Conservation (phyloP, 2,113 vertebrate species). For the Eublepharis macularius region DNA sequence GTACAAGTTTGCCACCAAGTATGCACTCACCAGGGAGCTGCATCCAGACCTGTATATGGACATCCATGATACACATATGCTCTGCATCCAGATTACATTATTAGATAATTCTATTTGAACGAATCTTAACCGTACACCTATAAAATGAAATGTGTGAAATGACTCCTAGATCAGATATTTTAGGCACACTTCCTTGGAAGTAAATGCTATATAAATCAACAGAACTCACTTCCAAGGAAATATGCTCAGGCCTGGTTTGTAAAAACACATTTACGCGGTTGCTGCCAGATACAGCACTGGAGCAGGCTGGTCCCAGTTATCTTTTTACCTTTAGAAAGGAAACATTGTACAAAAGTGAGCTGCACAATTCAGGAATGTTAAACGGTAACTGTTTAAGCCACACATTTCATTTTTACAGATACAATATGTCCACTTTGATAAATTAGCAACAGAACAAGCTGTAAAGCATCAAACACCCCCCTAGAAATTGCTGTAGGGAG, state of each 20-base stretch:
- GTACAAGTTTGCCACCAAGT: neutral
- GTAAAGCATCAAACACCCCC: no score
- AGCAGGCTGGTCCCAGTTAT: no score
- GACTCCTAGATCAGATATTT: neutral
- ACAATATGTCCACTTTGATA: neutral
- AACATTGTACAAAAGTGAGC: accelerated
- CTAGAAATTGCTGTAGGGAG: no score
- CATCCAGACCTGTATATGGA: neutral
- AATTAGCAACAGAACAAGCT: neutral
- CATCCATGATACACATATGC: no score
- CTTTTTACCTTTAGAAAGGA: neutral
- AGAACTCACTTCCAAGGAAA: no score
- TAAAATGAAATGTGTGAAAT: neutral
- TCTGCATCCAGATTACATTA: neutral
- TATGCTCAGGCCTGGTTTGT: neutral
- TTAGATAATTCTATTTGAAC: neutral
- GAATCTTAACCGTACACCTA: neutral
- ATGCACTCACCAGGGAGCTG: neutral
- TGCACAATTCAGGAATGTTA: accelerated
- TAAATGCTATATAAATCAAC: neutral
- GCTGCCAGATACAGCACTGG: neutral
- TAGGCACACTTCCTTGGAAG: neutral
- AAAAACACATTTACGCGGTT: neutral
- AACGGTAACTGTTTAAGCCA: accelerated
- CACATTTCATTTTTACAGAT: accelerated